Percentiles rank a stretch among this genome's conserved stretches.
These are phyloP conservation scores for Enteromius mattozi DNA, from an alignment of 2,797 vertebrate species.

Conservation along the genomic window DNA sequence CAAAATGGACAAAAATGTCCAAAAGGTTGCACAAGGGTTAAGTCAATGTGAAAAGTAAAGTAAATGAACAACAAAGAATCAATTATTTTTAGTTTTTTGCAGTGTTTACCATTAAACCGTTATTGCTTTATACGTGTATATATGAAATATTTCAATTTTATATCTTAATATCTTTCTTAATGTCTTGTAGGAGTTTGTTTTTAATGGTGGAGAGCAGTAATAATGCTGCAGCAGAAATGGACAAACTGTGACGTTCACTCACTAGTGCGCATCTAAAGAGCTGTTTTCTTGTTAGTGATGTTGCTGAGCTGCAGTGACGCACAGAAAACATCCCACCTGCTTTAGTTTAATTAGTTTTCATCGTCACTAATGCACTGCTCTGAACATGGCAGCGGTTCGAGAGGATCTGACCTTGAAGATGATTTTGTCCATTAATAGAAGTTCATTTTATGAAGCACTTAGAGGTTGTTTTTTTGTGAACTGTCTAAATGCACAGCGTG, in stretches of 20 bases:
- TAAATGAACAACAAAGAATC: no score
- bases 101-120: no score
- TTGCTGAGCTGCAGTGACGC: conserved; percentile 1
- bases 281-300: conserved; percentile 27
- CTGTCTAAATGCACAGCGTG: background rate
- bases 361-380: background rate
- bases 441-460: background rate
- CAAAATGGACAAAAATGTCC: no score
- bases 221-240: no score
- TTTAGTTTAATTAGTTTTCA: conserved; percentile 5
- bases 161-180: no score
- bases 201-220: no score
- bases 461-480: background rate
- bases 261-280: background rate
- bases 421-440: background rate
- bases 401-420: background rate
- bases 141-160: no score
- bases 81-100: no score
- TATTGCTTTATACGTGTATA: no score
- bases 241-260: background rate
- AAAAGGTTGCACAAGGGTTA: no score
- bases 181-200: no score
- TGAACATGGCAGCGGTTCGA: background rate
- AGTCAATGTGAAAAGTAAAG: no score
- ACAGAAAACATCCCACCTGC: background rate